Evolutionary conservation across 23 tunicate genomes (phyloP).

Genomic region (Halocynthia aurantium): DNA sequence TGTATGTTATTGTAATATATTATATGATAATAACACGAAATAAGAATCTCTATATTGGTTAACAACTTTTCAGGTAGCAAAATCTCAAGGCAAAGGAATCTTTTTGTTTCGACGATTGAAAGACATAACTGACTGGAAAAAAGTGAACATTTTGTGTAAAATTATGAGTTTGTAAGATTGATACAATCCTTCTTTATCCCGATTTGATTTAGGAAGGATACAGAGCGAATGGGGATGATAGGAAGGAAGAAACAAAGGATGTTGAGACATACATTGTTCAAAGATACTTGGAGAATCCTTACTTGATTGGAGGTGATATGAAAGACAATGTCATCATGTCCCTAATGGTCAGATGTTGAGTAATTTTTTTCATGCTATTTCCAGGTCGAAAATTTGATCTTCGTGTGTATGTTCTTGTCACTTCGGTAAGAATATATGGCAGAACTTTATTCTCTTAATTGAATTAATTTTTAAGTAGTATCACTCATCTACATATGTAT

Average conservation of each 20-base stretch:
- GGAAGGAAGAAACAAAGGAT: conserved; percentile 77
- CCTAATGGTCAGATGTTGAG: too few relatives aligned
- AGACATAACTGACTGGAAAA: conserved; percentile 98
- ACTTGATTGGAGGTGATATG: conserved; percentile 71
- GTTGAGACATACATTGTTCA: conserved; percentile 98
- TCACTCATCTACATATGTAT: background rate
- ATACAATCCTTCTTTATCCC: background rate
- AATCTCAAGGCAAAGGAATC: conserved; percentile 96
- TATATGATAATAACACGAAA: too few relatives aligned
- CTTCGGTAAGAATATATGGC: conserved; percentile 32
- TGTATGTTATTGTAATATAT: background rate
- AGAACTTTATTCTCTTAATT: too few relatives aligned
- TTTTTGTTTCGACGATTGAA: conserved; percentile 82
- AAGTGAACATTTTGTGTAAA: conserved; percentile 10
- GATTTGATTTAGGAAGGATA: conserved; percentile 23
- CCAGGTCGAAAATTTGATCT: conserved; percentile 71
- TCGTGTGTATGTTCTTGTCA: conserved; percentile 90
- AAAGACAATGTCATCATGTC: too few relatives aligned
- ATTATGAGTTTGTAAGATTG: too few relatives aligned
- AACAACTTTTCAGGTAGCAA: conserved; percentile 35
- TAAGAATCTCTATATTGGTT: too few relatives aligned
- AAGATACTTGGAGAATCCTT: conserved; percentile 80
- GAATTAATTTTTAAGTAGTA: too few relatives aligned
- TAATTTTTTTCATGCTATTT: too few relatives aligned
- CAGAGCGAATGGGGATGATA: conserved; percentile 60